Evolutionary conservation across 1,140 invertebrate genomes (phyloP).

Genomic region (Zaprionus nigranus): DNA sequence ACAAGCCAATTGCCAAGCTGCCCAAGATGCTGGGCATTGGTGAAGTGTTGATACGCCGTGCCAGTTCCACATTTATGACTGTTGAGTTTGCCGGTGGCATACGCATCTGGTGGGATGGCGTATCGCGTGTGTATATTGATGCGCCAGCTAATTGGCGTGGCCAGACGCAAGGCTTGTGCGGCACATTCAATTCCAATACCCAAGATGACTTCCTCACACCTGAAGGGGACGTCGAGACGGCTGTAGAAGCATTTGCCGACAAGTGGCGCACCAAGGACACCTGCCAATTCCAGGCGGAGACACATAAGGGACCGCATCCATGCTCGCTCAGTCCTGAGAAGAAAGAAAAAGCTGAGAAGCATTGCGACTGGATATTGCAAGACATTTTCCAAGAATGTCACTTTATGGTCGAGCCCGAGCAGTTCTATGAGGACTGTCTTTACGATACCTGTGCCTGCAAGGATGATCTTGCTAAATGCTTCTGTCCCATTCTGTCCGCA

Average conservation of each 20-base stretch:
- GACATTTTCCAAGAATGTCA: slow-evolving; percentile 92
- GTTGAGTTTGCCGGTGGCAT: slow-evolving; percentile 91
- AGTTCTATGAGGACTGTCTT: slow-evolving; percentile 92
- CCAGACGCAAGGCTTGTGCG: slow-evolving; percentile 92
- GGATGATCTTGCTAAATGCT: slow-evolving; percentile 87
- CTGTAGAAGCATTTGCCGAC: slow-evolving; percentile 91
- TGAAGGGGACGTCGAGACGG: slow-evolving; percentile 92
- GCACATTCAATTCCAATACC: slow-evolving; percentile 94
- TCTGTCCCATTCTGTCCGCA: slow-evolving; percentile 92
- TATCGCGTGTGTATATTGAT: slow-evolving; percentile 92
- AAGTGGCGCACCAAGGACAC: slow-evolving; percentile 93
- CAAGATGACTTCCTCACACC: slow-evolving; percentile 95
- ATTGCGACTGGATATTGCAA: slow-evolving; percentile 89
- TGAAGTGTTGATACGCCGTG: slow-evolving; percentile 87
- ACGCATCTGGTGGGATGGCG: slow-evolving; percentile 93
- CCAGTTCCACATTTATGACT: slow-evolving; percentile 90
- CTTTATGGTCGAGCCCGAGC: slow-evolving; percentile 90
- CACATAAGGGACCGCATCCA: slow-evolving; percentile 87
- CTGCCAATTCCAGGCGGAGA: slow-evolving; percentile 87
- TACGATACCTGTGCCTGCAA: slow-evolving; percentile 95
- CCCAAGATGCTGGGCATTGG: slow-evolving; percentile 87
- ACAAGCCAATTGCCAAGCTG: slow-evolving; percentile 88
- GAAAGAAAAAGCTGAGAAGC: slow-evolving; percentile 88
- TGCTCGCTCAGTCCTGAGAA: slow-evolving; percentile 90
- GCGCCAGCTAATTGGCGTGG: slow-evolving; percentile 90